Evolutionary conservation across 1,140 invertebrate genomes (phyloP).

Genomic region (Helicoverpa zea): DNA sequence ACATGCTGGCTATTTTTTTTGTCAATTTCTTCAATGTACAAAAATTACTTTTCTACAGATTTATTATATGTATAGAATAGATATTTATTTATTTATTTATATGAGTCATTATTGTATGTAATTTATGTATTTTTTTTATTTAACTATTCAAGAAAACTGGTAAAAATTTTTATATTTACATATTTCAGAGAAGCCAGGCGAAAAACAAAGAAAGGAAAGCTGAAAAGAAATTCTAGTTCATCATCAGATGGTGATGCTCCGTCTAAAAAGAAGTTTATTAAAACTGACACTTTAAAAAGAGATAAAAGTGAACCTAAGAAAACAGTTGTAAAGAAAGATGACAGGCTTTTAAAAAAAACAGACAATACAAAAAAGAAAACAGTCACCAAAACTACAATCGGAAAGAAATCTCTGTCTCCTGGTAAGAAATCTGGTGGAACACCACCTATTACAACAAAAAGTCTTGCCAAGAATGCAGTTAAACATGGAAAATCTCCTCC

Average conservation of each 20-base stretch:
- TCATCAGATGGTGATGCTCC: constrained; percentile 84
- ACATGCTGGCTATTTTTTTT: no score
- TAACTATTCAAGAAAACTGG: neutral
- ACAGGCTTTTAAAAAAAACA: constrained; percentile 78
- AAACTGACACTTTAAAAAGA: constrained; percentile 78
- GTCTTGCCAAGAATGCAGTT: constrained; percentile 72
- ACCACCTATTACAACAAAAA: constrained; percentile 84
- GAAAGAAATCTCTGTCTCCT: constrained; percentile 84
- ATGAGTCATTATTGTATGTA: neutral
- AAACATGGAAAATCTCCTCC: constrained; percentile 84
- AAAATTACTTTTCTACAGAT: no score
- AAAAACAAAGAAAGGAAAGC: constrained; percentile 82
- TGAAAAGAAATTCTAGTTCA: constrained; percentile 86
- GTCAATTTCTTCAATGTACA: no score
- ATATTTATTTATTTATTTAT: no score
- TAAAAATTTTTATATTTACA: constrained; percentile 25
- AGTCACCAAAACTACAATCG: constrained; percentile 70
- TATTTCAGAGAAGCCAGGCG: constrained; percentile 78
- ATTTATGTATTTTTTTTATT: neutral
- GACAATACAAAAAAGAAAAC: constrained; percentile 79
- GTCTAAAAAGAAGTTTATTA: constrained; percentile 83
- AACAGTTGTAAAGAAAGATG: constrained; percentile 79
- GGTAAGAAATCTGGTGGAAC: constrained; percentile 85
- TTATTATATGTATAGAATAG: no score
- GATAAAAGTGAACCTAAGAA: constrained; percentile 83